phyloP scores from a whole-genome alignment of 1,140 invertebrate genomes.

The Diachasma alloeum region DNA sequence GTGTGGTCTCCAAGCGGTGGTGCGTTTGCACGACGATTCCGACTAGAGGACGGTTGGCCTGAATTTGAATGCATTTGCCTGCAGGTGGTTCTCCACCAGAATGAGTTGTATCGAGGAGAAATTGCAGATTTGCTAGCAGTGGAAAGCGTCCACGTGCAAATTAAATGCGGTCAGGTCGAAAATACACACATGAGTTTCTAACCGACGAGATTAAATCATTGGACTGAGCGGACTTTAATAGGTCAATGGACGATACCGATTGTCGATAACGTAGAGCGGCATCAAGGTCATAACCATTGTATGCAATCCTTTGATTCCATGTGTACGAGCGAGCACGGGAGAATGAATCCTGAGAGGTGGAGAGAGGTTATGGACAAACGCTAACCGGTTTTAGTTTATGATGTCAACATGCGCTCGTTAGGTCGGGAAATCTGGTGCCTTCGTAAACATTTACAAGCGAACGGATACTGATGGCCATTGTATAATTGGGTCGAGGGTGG shows the following conservation, averaged over 20 bases:
- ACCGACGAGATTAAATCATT: conserved; percentile 41
- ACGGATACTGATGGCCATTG: no score
- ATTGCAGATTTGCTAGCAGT: background rate
- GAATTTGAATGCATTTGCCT: conserved; percentile 50
- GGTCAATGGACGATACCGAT: conserved; percentile 32
- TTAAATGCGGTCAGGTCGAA: background rate
- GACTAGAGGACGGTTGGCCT: background rate
- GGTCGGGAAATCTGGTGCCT: background rate
- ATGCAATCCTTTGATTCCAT: background rate
- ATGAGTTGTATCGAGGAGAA: background rate
- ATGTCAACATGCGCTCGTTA: background rate
- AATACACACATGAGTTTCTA: no score
- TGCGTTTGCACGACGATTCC: background rate
- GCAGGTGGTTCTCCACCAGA: conserved; percentile 4
- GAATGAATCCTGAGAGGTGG: conserved; percentile 25
- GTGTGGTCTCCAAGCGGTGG: background rate
- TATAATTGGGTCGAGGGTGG: no score
- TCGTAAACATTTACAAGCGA: background rate
- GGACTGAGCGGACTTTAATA: conserved; percentile 44
- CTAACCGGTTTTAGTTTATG: conserved; percentile 45
- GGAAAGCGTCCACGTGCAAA: background rate
- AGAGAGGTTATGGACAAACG: conserved; percentile 25
- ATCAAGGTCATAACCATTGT: conserved; percentile 42
- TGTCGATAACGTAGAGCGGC: conserved; percentile 48
- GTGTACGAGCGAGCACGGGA: background rate